phyloP scores from a whole-genome alignment of 2,888 invertebrate genomes.

The Luffia ferchaultella region DNA sequence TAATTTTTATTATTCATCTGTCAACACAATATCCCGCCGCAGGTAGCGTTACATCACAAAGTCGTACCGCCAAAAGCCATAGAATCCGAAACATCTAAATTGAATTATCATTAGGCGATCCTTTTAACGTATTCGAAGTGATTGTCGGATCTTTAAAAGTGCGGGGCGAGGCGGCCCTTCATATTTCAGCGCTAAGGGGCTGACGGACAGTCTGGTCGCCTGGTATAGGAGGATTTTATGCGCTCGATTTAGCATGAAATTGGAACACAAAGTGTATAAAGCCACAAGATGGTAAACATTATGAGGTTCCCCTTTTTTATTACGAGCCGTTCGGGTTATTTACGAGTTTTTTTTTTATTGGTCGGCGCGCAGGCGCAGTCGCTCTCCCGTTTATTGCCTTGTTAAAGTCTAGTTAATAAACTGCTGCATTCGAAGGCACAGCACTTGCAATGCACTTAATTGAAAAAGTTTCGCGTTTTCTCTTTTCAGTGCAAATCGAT shows the following conservation, averaged over 20 bases:
- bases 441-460: conserved; percentile 43
- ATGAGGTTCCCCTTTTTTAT: conserved; percentile 61
- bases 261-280: conserved; percentile 67
- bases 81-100: conserved; percentile 32
- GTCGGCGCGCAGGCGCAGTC: conserved; percentile 38
- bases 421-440: conserved; percentile 38
- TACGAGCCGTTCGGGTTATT: conserved; percentile 53
- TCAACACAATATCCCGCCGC: too few species aligned
- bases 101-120: conserved; percentile 44
- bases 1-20: too few species aligned
- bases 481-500: conserved; percentile 43
- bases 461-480: conserved; percentile 48
- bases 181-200: conserved; percentile 19
- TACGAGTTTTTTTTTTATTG: conserved; percentile 59
- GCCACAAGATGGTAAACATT: conserved; percentile 66
- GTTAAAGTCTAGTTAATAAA: conserved; percentile 63
- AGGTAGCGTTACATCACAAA: conserved; percentile 7
- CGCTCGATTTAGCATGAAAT: conserved; percentile 67
- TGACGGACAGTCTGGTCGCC: conserved; percentile 58
- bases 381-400: conserved; percentile 52
- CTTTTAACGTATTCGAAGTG: conserved; percentile 27
- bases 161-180: conserved; percentile 10
- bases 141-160: background rate
- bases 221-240: conserved; percentile 62
- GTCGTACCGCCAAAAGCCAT: conserved; percentile 9